phyloP scores from a whole-genome alignment of 1,140 invertebrate species.

The Neodiprion pinetum region DNA sequence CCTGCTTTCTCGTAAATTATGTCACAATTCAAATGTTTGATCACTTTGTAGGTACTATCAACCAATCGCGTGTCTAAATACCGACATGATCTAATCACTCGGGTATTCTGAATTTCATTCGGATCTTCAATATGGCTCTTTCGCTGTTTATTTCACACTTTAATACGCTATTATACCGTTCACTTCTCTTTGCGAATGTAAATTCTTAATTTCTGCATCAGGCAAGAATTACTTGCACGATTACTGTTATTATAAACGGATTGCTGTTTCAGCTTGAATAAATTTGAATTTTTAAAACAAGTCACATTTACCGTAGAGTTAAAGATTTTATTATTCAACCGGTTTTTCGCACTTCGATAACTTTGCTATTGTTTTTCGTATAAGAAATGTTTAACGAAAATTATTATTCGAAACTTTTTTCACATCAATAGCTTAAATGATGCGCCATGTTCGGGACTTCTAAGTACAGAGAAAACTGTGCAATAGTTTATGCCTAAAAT shows the following conservation, averaged over 20 bases:
- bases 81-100: too few relatives aligned
- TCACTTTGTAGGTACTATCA: neutral
- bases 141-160: too few relatives aligned
- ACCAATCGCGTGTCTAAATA: neutral
- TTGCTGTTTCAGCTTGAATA: constrained; percentile 1
- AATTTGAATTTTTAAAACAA: neutral
- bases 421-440: constrained; percentile 47
- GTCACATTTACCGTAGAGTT: neutral
- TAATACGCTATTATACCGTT: too few relatives aligned
- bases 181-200: too few relatives aligned
- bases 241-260: too few relatives aligned
- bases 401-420: constrained; percentile 22
- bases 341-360: neutral
- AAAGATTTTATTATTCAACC: neutral
- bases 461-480: constrained; percentile 55
- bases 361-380: neutral
- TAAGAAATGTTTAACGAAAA: neutral
- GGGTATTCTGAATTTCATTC: too few relatives aligned
- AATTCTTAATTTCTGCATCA: too few relatives aligned
- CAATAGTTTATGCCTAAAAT: constrained; percentile 51
- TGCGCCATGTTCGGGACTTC: constrained; percentile 55
- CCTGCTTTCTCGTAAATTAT: too few relatives aligned
- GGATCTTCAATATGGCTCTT: too few relatives aligned
- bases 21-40: neutral
- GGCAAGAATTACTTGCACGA: too few relatives aligned